Evolutionary conservation across 2,113 vertebrate species (phyloP).

Genomic region (Hippocampus zosterae): DNA sequence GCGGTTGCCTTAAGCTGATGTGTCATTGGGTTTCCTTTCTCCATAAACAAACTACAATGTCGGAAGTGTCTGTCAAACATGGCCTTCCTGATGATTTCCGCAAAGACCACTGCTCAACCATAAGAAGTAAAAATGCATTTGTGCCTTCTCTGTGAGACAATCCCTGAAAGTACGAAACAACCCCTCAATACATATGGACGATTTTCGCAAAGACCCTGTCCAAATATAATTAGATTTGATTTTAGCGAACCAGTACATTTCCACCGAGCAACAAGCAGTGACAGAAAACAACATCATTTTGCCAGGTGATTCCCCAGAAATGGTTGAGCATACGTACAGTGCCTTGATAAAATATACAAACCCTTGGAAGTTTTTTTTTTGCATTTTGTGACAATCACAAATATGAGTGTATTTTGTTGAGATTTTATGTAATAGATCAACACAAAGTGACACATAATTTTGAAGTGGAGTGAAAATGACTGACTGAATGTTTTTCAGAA

Average conservation of each 20-base stretch:
- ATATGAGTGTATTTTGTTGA: no score
- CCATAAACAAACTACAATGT: slow-evolving; percentile 47
- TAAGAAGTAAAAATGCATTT: slow-evolving; percentile 1
- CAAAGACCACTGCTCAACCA: background rate
- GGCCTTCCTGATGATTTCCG: slow-evolving; percentile 53
- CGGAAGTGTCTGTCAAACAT: slow-evolving; percentile 61
- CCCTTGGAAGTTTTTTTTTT: no score
- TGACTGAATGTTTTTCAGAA: no score
- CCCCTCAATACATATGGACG: no score
- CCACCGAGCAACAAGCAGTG: background rate
- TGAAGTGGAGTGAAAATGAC: no score
- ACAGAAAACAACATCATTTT: background rate
- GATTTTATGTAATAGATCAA: no score
- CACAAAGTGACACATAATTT: no score
- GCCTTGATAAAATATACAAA: no score
- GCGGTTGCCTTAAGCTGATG: slow-evolving; percentile 68
- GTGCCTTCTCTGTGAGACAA: background rate
- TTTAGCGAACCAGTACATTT: background rate
- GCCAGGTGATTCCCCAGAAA: background rate
- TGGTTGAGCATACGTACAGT: no score
- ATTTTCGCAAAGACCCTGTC: background rate
- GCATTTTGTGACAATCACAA: no score
- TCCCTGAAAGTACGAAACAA: background rate
- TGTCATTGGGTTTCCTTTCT: slow-evolving; percentile 72
- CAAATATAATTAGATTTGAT: slow-evolving; percentile 14